Percentiles rank a stretch among this genome's conserved stretches.
Evolutionary conservation across 2,113 vertebrate species (phyloP).

Genomic region (Circaetus gallicus): DNA sequence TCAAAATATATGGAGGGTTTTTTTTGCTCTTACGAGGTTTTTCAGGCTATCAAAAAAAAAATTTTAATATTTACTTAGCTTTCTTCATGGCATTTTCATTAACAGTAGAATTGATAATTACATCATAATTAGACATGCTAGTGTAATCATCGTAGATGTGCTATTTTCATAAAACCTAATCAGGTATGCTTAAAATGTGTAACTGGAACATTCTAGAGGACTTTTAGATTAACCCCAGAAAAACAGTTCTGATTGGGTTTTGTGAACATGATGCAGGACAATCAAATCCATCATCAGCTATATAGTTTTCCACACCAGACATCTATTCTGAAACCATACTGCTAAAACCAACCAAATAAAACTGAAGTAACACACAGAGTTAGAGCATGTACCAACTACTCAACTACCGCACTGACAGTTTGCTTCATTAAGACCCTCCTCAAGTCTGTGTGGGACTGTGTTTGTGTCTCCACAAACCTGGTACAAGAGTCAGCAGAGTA

Average conservation of each 20-base stretch:
- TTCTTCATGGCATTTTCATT: neutral
- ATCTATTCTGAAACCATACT: neutral
- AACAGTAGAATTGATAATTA: neutral
- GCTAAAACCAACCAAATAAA: neutral
- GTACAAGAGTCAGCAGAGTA: neutral
- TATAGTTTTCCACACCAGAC: neutral
- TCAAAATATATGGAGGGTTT: fast-evolving
- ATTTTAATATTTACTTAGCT: neutral
- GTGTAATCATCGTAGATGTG: neutral
- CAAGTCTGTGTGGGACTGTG: neutral
- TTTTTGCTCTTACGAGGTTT: neutral
- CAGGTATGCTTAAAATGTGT: neutral
- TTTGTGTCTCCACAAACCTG: neutral
- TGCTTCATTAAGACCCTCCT: neutral
- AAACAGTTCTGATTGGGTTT: neutral
- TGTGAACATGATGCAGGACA: neutral
- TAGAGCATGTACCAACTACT: neutral
- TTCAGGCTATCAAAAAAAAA: neutral
- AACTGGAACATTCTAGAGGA: neutral
- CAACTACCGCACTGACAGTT: neutral
- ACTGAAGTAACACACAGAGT: neutral
- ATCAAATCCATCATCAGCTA: neutral
- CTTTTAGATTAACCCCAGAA: neutral
- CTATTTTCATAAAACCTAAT: neutral
- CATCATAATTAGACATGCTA: neutral